Conservation (phyloP, 2,113 vertebrate species). For the Apteryx mantelli region DNA sequence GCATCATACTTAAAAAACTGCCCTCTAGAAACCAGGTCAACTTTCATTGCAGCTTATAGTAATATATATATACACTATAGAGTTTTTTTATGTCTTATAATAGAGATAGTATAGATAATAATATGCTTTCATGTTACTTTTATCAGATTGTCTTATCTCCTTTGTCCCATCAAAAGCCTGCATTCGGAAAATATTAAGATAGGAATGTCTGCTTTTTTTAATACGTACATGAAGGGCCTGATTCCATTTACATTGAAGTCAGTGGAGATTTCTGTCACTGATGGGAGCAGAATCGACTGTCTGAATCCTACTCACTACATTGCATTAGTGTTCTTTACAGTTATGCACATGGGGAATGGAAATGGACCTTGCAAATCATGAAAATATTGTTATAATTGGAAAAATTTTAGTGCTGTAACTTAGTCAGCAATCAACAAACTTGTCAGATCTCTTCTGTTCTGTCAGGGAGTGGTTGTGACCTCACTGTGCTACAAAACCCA, state of each 20-base stretch:
- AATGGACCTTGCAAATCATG: not conserved
- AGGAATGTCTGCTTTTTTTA: constrained; percentile 46
- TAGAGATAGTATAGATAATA: constrained; percentile 64
- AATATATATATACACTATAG: constrained; percentile 43
- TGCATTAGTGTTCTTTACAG: not conserved
- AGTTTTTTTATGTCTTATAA: constrained; percentile 58
- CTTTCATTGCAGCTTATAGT: constrained; percentile 59
- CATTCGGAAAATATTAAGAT: constrained; percentile 54
- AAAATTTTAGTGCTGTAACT: not conserved
- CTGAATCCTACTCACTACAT: not conserved
- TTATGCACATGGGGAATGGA: not conserved
- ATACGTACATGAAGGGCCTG: not conserved
- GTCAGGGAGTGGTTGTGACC: not conserved
- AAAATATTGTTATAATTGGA: constrained; percentile 16
- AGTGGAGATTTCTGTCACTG: constrained; percentile 27
- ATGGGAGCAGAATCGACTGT: constrained; percentile 7
- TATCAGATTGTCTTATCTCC: constrained; percentile 57
- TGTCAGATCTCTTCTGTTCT: not conserved
- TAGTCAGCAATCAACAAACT: not conserved
- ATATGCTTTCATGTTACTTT: constrained; percentile 65
- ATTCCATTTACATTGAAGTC: constrained; percentile 37
- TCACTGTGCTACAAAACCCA: rapidly evolving
- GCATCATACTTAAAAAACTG: constrained; percentile 70
- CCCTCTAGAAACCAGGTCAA: constrained; percentile 72
- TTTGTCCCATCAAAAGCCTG: constrained; percentile 63